A percentile compares a stretch with the other conserved stretches of the same genome.
phyloP scores from a whole-genome alignment of 2,888 invertebrate genomes.

The Heliconius erato region DNA sequence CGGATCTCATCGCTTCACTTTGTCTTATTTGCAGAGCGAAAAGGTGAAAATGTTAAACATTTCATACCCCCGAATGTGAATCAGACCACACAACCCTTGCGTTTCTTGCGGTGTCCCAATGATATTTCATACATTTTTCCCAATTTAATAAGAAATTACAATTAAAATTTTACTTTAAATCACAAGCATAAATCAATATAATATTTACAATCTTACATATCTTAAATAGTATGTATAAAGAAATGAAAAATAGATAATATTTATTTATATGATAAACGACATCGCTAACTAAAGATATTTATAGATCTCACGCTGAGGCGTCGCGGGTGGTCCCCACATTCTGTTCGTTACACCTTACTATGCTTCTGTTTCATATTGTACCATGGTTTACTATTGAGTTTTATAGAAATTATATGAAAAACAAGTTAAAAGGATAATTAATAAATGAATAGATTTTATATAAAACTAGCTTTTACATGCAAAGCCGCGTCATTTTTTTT shows the following conservation, averaged over 20 bases:
- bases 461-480: background rate
- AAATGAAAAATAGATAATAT: too few species aligned
- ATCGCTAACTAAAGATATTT: conserved; percentile 5
- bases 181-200: too few species aligned
- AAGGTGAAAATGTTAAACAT: too few species aligned
- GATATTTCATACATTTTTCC: background rate
- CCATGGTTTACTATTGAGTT: too few species aligned
- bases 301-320: conserved; percentile 10
- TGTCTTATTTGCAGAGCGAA: too few species aligned
- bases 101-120: too few species aligned
- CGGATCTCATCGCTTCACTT: too few species aligned
- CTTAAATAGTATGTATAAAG: too few species aligned
- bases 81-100: too few species aligned
- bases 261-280: background rate
- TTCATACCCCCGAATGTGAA: too few species aligned
- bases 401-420: background rate
- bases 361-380: conserved; percentile 6
- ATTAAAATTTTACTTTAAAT: too few species aligned
- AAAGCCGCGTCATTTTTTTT: too few species aligned
- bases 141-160: background rate
- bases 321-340: conserved; percentile 20
- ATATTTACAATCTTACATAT: background rate
- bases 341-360: background rate
- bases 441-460: background rate
- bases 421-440: background rate